phyloP scores from a whole-genome alignment of 2,888 invertebrate genomes.

The Hirtodrosophila trivittata region DNA sequence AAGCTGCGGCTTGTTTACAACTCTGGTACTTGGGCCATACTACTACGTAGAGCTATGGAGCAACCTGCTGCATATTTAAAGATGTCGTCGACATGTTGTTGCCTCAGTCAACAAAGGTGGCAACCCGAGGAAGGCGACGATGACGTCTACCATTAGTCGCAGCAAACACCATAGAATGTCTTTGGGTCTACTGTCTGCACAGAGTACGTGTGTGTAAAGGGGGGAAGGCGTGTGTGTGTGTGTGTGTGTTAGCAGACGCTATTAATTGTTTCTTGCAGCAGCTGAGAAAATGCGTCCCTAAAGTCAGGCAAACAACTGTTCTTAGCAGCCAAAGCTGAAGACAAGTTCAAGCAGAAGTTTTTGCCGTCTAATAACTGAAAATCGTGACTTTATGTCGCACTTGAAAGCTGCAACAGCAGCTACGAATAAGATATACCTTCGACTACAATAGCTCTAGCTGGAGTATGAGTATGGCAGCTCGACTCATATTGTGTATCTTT shows the following conservation, averaged over 20 bases:
- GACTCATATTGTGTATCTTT: constrained; percentile 43
- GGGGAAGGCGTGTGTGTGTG: constrained; percentile 12
- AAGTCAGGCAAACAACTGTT: constrained; percentile 57
- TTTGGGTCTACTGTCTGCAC: constrained; percentile 57
- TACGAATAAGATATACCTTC: constrained; percentile 28
- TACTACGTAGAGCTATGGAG: constrained; percentile 17
- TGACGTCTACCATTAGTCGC: constrained; percentile 57
- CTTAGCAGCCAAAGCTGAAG: constrained; percentile 16
- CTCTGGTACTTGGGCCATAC: constrained; percentile 18
- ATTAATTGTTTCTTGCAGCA: constrained; percentile 72
- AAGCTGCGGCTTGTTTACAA: constrained; percentile 70
- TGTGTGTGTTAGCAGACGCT: constrained; percentile 62
- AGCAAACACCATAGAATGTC: constrained; percentile 47
- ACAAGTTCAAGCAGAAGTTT: constrained; percentile 55
- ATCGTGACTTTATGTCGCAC: constrained; percentile 78
- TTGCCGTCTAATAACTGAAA: constrained; percentile 72
- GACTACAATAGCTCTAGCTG: constrained; percentile 45
- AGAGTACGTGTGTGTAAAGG: constrained; percentile 49
- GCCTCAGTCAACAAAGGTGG: constrained; percentile 68
- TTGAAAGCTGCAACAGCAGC: constrained; percentile 52
- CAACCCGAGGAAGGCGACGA: constrained; percentile 31
- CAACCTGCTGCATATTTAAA: constrained; percentile 75
- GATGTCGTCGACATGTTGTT: constrained; percentile 66
- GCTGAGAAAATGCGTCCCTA: constrained; percentile 75
- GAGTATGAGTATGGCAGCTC: constrained; percentile 39